Evolutionary conservation across 2,888 invertebrate species (phyloP).

Genomic region (Drosophila aldrichi): DNA sequence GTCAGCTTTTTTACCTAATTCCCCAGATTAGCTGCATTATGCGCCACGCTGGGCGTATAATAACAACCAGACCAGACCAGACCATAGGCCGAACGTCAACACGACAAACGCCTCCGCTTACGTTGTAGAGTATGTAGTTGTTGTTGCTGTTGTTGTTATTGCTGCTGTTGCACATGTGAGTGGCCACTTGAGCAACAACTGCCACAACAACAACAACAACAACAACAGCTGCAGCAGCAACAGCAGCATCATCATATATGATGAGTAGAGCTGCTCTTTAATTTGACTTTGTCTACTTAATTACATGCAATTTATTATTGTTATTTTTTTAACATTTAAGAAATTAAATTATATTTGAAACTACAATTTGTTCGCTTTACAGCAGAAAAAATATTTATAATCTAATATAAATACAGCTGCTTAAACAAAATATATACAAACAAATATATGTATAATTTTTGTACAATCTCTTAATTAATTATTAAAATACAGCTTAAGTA

Average conservation of each 20-base stretch:
- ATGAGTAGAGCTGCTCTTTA: constrained; percentile 29
- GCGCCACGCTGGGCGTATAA: constrained; percentile 76
- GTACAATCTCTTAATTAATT: too few species aligned
- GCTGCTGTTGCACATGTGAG: constrained; percentile 50
- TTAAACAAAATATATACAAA: too few species aligned
- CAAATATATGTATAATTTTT: too few species aligned
- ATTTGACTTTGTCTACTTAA: too few species aligned
- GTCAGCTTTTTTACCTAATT: constrained; percentile 77
- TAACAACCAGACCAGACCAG: constrained; percentile 43
- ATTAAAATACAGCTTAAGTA: too few species aligned
- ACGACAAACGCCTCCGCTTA: constrained; percentile 14
- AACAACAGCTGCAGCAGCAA: constrained; percentile 18
- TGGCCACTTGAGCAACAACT: constrained; percentile 54
- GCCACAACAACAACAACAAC: constrained; percentile 25
- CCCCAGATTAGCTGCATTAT: constrained; percentile 80
- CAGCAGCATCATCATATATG: constrained; percentile 22
- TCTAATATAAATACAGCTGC: too few species aligned
- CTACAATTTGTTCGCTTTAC: too few species aligned
- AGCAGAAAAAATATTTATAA: too few species aligned
- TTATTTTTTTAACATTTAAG: too few species aligned
- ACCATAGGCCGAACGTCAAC: constrained; percentile 36
- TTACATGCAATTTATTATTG: too few species aligned
- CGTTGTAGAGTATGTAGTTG: constrained; percentile 4
- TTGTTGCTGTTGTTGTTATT: constrained; percentile 6
- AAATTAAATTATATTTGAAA: too few species aligned